Percentiles rank a stretch among this genome's conserved stretches.
phyloP scores from a whole-genome alignment of 2,888 invertebrate species.

The Napeogenes inachia region DNA sequence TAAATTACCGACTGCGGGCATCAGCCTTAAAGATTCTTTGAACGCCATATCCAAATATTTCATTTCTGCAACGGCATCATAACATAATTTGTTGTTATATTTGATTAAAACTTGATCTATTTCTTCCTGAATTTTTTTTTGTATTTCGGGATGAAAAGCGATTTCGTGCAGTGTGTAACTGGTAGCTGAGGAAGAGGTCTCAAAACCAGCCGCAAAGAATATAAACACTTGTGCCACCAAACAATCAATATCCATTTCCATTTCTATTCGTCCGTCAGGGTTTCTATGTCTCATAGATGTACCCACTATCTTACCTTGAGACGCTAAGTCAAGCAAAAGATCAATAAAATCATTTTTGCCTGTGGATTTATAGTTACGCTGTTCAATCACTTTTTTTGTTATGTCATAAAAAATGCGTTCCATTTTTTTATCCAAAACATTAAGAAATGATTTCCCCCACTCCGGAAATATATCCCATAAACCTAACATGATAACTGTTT shows the following conservation, averaged over 20 bases:
- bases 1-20: slow-evolving; percentile 49
- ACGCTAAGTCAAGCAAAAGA: slow-evolving; percentile 41
- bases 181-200: slow-evolving; percentile 64
- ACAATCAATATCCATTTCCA: slow-evolving; percentile 44
- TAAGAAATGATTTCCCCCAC: slow-evolving; percentile 31
- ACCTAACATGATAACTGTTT: slow-evolving; percentile 30
- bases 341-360: slow-evolving; percentile 47
- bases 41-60: slow-evolving; percentile 44
- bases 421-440: slow-evolving; percentile 30
- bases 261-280: slow-evolving; percentile 45
- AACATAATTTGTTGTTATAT: slow-evolving; percentile 51
- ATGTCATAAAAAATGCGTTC: slow-evolving; percentile 37
- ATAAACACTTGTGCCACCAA: slow-evolving; percentile 54
- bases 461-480: slow-evolving; percentile 48
- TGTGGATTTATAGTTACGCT: slow-evolving; percentile 49
- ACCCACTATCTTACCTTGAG: slow-evolving; percentile 47
- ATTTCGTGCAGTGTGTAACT: slow-evolving; percentile 57
- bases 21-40: slow-evolving; percentile 52
- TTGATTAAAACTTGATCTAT: slow-evolving; percentile 51
- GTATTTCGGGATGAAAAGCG: slow-evolving; percentile 57
- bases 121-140: slow-evolving; percentile 51
- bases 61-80: slow-evolving; percentile 54
- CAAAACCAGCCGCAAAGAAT: slow-evolving; percentile 67
- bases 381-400: slow-evolving; percentile 42
- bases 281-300: slow-evolving; percentile 49